Evolutionary conservation across 2,888 invertebrate genomes (phyloP).

Genomic region (Hemaris fuciformis): DNA sequence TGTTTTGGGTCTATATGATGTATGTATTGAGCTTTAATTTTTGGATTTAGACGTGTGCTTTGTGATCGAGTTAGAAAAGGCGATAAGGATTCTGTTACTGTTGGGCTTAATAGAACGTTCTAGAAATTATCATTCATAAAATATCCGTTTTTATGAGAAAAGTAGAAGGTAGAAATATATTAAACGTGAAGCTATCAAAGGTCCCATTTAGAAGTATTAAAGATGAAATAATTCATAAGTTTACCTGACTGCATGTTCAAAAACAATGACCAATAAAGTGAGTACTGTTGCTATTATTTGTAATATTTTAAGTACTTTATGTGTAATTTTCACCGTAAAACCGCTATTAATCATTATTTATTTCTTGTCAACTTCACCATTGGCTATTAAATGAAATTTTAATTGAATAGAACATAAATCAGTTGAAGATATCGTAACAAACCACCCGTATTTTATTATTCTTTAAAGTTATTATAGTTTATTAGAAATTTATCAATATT

Average conservation of each 20-base stretch:
- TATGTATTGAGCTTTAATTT: neutral
- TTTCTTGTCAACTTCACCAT: no score
- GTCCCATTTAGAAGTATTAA: neutral
- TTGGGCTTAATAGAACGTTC: neutral
- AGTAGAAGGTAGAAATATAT: neutral
- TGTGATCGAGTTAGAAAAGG: neutral
- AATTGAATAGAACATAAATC: no score
- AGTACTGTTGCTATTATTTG: neutral
- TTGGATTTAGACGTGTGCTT: neutral
- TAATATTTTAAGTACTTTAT: neutral
- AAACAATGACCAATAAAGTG: neutral
- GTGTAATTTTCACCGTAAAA: neutral
- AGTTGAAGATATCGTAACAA: no score
- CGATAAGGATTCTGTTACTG: neutral
- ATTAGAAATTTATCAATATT: neutral
- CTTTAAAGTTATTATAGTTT: neutral
- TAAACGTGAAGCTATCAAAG: no score
- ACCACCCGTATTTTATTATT: neutral
- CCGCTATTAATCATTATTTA: no score
- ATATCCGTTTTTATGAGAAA: neutral
- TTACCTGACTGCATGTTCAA: neutral
- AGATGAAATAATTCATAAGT: neutral
- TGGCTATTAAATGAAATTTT: no score
- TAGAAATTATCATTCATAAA: neutral
- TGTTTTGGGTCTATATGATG: neutral